phyloP scores from a whole-genome alignment of 2,113 vertebrate genomes.

The Psephotus haematonotus region DNA sequence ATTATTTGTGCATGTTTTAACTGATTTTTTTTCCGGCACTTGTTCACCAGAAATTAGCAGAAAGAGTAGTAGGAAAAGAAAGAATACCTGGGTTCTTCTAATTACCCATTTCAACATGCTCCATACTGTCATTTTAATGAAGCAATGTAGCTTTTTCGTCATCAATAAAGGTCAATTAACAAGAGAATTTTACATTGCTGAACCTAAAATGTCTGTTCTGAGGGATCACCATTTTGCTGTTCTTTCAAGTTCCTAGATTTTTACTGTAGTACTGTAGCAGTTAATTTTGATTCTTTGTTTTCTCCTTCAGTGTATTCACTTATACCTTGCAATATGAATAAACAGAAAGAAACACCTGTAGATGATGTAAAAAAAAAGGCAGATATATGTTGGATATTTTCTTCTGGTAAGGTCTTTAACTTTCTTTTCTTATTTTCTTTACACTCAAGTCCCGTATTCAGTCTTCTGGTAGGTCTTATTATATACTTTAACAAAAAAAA shows the following conservation, averaged over 20 bases:
- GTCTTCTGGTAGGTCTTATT: background rate
- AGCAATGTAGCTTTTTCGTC: background rate
- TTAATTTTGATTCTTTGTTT: background rate
- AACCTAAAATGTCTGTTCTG: background rate
- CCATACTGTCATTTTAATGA: background rate
- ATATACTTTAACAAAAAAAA: background rate
- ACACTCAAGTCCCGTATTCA: background rate
- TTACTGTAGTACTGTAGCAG: background rate
- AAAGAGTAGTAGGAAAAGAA: background rate
- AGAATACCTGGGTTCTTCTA: background rate
- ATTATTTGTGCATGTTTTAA: background rate
- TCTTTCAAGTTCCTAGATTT: background rate
- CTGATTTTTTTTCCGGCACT: background rate
- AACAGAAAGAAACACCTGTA: background rate
- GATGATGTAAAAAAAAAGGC: background rate
- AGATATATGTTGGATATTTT: background rate
- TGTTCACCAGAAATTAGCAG: background rate
- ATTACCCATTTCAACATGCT: background rate
- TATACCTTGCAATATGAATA: background rate
- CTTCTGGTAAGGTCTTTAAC: background rate
- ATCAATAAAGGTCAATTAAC: background rate
- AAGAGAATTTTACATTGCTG: background rate
- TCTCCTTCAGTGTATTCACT: background rate
- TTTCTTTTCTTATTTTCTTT: background rate
- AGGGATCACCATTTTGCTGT: background rate